Evolutionary conservation across 2,797 vertebrate genomes (phyloP), one percentile per base, ranked within the genome.

Genomic region (Sternarchorhynchus goeldii): DNA sequence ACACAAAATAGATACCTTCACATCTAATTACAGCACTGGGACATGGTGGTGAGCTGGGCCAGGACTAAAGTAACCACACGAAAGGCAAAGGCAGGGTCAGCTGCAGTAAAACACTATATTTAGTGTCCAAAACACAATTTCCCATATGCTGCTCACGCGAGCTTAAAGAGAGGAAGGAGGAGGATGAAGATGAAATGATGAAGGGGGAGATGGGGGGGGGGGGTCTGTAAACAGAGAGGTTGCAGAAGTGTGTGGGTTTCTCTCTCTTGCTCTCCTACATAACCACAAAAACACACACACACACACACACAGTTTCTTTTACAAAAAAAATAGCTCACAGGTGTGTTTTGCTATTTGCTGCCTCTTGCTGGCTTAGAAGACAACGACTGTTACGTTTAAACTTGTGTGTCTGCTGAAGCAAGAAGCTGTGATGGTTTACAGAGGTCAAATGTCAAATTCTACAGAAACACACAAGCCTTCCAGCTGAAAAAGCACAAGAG

Each of bases 51-150:
- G 89, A 90, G 90, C 90, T 87, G 88, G 90, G 87, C 86, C 85
- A 81, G 75, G 90, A 87, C 87, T 89, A 89, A 88, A 89, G 85
- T 87, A 90, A 89, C 93, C 93, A 92, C 92, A 94, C 89, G 86
- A 94, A 93, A 93, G 91, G 87, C 88, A 92, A 91, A 92, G 90
- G 86, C 92, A 85, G 90, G 92, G 92, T 92, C 93, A 93, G 90
- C 89, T 90, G 88, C 88, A 88, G 90, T 89, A 90, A 91, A 86
- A 91, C 88, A 87, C 86, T 94, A 92, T 93, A 93, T 91, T 94
- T 94, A 93, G 90, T 88, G 66, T 12, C 84, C 71, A 82, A 76
- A 87, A 90, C 88, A 88, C 90, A 85, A 79, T 87, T 85, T 86
- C 88, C 88, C 84, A 88, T 90, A 91, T 90, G 91, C 86, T 89